Evolutionary conservation across 1,140 invertebrate species (phyloP).

Genomic region (Drosophila malerkotliana): DNA sequence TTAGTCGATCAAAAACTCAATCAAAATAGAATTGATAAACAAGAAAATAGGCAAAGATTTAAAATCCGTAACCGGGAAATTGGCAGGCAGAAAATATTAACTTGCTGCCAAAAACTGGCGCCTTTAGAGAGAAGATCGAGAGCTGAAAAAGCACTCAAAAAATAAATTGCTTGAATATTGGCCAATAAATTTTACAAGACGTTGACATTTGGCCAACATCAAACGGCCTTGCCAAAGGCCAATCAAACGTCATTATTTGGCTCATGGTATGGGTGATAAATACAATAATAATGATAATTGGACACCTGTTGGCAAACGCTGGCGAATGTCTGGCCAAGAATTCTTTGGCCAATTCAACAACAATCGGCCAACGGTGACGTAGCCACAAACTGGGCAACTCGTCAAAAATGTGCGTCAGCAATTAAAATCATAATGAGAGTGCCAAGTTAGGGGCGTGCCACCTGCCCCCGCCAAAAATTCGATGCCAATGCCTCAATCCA

Average conservation of each 20-base stretch:
- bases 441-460: constrained; percentile 62
- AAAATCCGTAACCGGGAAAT: constrained; percentile 53
- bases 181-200: constrained; percentile 82
- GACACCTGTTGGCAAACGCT: constrained; percentile 63
- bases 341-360: constrained; percentile 70
- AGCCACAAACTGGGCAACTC: constrained; percentile 69
- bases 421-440: constrained; percentile 83
- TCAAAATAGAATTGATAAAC: constrained; percentile 42
- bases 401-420: constrained; percentile 82
- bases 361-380: constrained; percentile 69
- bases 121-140: constrained; percentile 14
- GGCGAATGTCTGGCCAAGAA: constrained; percentile 52
- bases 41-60: constrained; percentile 1
- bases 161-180: constrained; percentile 71
- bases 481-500: constrained; percentile 35
- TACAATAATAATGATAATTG: constrained; percentile 72
- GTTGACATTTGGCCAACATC: constrained; percentile 67
- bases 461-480: background rate
- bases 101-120: constrained; percentile 66
- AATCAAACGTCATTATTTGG: constrained; percentile 70
- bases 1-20: constrained; percentile 1
- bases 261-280: constrained; percentile 34
- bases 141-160: background rate
- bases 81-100: constrained; percentile 77
- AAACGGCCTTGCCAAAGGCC: constrained; percentile 68